Evolutionary conservation across 2,888 invertebrate species (phyloP).

Genomic region (Stegophylla sp.): DNA sequence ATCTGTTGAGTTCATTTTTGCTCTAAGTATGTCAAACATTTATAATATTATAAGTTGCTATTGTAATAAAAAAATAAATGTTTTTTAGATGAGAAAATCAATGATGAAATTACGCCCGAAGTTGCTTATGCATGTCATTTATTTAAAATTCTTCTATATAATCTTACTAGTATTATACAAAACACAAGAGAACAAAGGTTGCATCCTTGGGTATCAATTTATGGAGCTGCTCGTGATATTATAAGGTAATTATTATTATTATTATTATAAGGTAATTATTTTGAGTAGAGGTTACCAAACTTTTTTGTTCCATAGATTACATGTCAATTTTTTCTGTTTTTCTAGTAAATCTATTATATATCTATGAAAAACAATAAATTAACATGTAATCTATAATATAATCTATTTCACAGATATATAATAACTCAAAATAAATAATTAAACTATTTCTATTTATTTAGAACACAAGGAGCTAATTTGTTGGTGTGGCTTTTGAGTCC

Average conservation of each 20-base stretch:
- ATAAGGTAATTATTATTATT: slow-evolving; percentile 60
- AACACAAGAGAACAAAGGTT: slow-evolving; percentile 61
- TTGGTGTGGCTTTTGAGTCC: slow-evolving; percentile 67
- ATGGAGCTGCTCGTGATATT: slow-evolving; percentile 62
- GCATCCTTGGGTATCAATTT: slow-evolving; percentile 62
- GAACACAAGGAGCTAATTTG: slow-evolving; percentile 66
- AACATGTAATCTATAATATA: too few relatives aligned
- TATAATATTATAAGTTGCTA: background rate
- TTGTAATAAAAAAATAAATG: background rate
- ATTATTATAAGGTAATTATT: too few relatives aligned
- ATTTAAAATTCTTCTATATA: slow-evolving; percentile 67
- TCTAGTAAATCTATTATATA: background rate
- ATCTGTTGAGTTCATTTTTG: slow-evolving; percentile 57
- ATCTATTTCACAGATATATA: too few relatives aligned
- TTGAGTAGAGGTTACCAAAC: too few relatives aligned
- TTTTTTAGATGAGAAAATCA: slow-evolving; percentile 7
- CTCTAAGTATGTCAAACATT: slow-evolving; percentile 16
- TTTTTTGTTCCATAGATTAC: too few relatives aligned
- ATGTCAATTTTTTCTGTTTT: background rate
- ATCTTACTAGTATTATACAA: slow-evolving; percentile 62
- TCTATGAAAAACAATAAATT: too few relatives aligned
- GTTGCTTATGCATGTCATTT: slow-evolving; percentile 64
- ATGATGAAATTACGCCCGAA: slow-evolving; percentile 59
- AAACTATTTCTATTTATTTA: too few relatives aligned
- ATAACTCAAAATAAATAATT: background rate